Evolutionary conservation across 2,797 vertebrate genomes (phyloP), one percentile per base, ranked within the genome.

Genomic region (Novumbra hubbsi): DNA sequence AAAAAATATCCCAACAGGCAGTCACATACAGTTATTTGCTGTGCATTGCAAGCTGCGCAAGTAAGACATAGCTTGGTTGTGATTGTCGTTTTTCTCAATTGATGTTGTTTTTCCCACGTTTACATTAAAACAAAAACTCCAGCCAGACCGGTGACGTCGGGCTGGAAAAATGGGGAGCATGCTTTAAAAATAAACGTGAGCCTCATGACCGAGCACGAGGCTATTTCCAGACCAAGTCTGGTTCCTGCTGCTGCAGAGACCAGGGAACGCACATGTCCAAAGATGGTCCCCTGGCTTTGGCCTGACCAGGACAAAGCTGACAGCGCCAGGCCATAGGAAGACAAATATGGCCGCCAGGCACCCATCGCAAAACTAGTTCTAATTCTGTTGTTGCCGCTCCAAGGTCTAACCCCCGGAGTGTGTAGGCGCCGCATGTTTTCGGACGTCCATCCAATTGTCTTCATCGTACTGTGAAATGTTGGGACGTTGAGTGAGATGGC

Each of bases 151-250:
- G 57, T 62, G 71, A 41, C 24, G 38, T 19, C 21, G 68, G 34
- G 38, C 50, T 68, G 67, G 55, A 65, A 52, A 75, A 38, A 71
- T 50, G 45, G 48, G 82, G 71, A 72, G n/a, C 30, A 76, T 75
- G 60, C 68, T 75, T 74, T 85, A 83, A 60, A 14, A 60, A 60
- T 60, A 60, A 21, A 12, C 41, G 8, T 45, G 79, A 62, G 15
- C 65, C 48, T 70, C 24, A 30, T 81, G 81, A 84, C 83, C 79
- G 75, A 84, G 82, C 78, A 81, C 84, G 82, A 79, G 83, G 87
- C 76, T 90, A 84, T 88, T 90, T 88, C 63, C 70, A 86, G 85
- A 76, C 65, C 34, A 67, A 34, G 15, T 41, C n/a, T 67, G 30
- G 16, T 17, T 34, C 9, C 34, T 34, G 19, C 73, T 69, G 62